Evolutionary conservation across 1,140 invertebrate species (phyloP), one percentile per base, ranked within the genome.

Genomic region (Nasonia longicornis): DNA sequence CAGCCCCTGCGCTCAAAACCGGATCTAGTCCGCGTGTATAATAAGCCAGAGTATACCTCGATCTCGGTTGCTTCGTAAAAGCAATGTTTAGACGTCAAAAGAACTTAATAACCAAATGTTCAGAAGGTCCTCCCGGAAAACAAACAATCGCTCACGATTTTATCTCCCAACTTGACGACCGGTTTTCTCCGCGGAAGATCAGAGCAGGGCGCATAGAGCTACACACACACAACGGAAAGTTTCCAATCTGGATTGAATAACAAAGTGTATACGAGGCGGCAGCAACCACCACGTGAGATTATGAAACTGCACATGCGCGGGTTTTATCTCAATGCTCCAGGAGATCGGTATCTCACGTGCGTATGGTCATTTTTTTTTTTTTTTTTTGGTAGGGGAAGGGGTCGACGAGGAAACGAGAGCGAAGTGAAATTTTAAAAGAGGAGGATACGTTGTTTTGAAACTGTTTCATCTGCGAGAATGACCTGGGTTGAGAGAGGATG

Each of bases 241-340:
- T 79, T 73, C n/a, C n/a, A 73, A 72, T 73, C 8, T 20, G 26
- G 35, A 20, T 74, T 31, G 38, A 67, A 80, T 74, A 69, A 64
- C 10, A 79, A 79, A 45, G 45, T 42, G n/a, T 26, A 48, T n/a
- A 45, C 70, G 20, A 26, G 64, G 3, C 64, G 20, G 31, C 7
- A 64, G 20, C 29, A 26, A 4, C 2, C 35, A 22, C 38, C 11
- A n/a, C 35, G 12, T 20, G 78, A 48, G 6, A 75, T 80, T 80
- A 58, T 45, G 79, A 80, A 80, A 75, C 63, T 77, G 10, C 31
- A 42, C 31, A 20, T 29, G 16, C 22, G 75, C 29, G 52, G 14
- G n/a, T 64, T 79, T 63, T 52, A 72, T 2, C 48, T 63, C 26
- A n/a, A 48, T n/a, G 8, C 58, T 52, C 2, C 31, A 26, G 10